These are phyloP conservation scores for Globodera ellingtonae DNA, from an alignment of 1,140 invertebrate genomes.

Conservation along the genomic window DNA sequence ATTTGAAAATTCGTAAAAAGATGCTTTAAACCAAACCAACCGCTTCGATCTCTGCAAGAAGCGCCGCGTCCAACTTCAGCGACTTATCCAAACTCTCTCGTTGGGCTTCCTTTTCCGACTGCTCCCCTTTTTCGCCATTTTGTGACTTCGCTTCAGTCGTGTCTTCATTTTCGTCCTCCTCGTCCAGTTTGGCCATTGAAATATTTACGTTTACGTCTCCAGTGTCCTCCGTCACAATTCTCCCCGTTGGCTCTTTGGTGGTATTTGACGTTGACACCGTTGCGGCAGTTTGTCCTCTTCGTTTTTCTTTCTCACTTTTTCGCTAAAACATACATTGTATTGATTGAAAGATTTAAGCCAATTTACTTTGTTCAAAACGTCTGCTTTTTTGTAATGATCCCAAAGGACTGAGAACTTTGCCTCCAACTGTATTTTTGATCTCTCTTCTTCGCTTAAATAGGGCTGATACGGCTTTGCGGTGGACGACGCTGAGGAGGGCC, in stretches of 20 bases:
- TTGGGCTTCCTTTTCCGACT: conserved; percentile 1
- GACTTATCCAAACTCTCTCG: neutral
- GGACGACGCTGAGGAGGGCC: neutral
- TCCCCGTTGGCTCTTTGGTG: neutral
- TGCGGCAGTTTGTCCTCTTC: neutral
- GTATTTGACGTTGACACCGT: conserved; percentile 8
- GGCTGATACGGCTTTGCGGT: conserved; percentile 8
- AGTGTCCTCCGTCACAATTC: conserved; percentile 12
- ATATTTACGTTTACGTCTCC: conserved; percentile 13
- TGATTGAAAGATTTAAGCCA: neutral
- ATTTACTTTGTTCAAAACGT: conserved; percentile 45
- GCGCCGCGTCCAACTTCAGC: conserved; percentile 20
- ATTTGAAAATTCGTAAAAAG: too few relatives aligned
- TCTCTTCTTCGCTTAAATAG: conserved; percentile 39
- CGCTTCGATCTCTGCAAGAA: conserved; percentile 23
- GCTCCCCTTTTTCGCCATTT: neutral
- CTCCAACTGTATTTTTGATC: conserved; percentile 20
- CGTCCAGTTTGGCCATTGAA: conserved; percentile 10
- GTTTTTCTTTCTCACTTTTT: conserved; percentile 36
- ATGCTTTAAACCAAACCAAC: neutral
- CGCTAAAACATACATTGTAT: conserved; percentile 29
- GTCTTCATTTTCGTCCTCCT: conserved; percentile 32
- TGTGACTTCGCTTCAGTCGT: conserved; percentile 25
- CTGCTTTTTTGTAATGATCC: conserved; percentile 32
- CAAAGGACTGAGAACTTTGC: conserved; percentile 34